Evolutionary conservation across 1,140 invertebrate genomes (phyloP), one percentile per base, ranked within the genome.

Genomic region (Steinernema khuongi): DNA sequence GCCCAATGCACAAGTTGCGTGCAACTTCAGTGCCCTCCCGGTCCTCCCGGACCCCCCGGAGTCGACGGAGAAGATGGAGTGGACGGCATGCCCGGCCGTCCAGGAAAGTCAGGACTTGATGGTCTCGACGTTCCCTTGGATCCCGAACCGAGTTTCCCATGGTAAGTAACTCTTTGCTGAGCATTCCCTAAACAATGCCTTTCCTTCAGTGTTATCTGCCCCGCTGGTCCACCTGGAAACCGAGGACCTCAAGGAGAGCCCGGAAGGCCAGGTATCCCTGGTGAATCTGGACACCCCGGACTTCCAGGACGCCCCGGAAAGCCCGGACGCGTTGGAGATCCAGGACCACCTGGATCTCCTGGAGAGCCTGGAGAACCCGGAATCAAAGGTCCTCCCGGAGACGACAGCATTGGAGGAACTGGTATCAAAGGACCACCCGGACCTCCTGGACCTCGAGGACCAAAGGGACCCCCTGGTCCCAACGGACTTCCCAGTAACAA

Each of bases 71-170:
- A 80, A 70, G 60, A 43, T 29, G 76, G 72, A 67, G 71, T 75
- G 41, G 75, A 75, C 75, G 72, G 78, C 19, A 70, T 31, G 50
- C 19, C 7, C 18, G 78, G 80, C 19, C 50, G 81, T 14, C 76
- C 75, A 32, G 83, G 83, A 69, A 84, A 84, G 68, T 80, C 83
- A n/a, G 82, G 82, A 31, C 78, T 84, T 22, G 82, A 85, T 44
- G 82, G 83, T 1, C 71, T 85, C 22, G 82, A 84, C 67, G 77
- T 84, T 44, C 81, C 83, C 26, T 76, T 84, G 1, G 82, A 84
- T 36, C 83, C 82, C 31, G 82, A 84, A 71, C 82, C 82, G 11
- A 75, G 77, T 22, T 84, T 83, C 74, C 82, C 82, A 66, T 83
- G 81, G 77, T 81, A 71, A 22, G 43, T 78, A 36, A 78, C 67